A percentile compares a stretch with the other conserved stretches of the same genome.
phyloP scores from a whole-genome alignment of 92 coral and sea anemone genomes.

The Zoanthus solanderi region DNA sequence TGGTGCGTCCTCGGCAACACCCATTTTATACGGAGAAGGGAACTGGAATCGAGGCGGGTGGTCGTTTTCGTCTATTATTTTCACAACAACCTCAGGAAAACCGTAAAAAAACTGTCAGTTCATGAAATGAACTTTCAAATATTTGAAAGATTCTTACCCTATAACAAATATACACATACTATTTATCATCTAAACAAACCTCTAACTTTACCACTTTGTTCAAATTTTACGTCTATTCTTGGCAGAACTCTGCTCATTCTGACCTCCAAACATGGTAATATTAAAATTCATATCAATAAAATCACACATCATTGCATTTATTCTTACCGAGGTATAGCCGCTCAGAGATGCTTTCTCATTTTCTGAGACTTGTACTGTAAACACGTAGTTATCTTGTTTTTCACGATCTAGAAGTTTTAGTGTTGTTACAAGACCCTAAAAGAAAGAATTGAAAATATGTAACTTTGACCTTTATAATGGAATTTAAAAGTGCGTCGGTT shows the following conservation, averaged over 20 bases:
- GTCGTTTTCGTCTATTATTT: conserved; percentile 83
- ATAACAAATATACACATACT: no score
- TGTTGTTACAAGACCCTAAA: conserved; percentile 82
- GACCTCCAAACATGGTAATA: no score
- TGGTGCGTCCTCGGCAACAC: conserved; percentile 71
- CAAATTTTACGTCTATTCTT: no score
- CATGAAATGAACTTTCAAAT: neutral
- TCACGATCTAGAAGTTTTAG: conserved; percentile 80
- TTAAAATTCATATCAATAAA: neutral
- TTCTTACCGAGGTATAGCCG: conserved; percentile 92
- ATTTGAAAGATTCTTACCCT: neutral
- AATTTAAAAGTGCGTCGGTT: neutral
- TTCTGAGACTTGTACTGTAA: conserved; percentile 83
- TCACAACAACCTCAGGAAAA: conserved; percentile 76
- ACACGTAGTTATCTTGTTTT: conserved; percentile 69
- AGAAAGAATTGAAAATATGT: neutral
- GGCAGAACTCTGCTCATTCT: no score
- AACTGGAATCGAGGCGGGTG: conserved; percentile 95
- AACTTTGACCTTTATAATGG: neutral
- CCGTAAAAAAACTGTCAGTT: neutral
- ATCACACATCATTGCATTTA: neutral
- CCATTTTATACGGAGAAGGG: conserved; percentile 91
- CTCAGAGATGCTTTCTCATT: conserved; percentile 77
- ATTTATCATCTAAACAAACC: no score
- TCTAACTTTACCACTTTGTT: no score